These are phyloP conservation scores for Enteromius afrohamiltoni DNA, from an alignment of 2,797 vertebrate genomes.

Conservation along the genomic window DNA sequence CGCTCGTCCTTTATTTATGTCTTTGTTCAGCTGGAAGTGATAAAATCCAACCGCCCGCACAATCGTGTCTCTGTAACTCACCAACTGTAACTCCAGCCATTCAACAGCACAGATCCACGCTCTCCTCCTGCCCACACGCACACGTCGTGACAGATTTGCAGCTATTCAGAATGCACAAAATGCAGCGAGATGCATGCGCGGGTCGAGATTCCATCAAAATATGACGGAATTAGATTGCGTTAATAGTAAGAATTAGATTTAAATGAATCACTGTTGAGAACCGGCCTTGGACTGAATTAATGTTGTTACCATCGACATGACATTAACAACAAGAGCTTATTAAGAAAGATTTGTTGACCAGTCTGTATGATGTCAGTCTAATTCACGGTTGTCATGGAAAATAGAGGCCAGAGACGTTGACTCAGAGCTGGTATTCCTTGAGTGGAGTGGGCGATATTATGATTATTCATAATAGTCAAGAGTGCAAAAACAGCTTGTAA, in stretches of 20 bases:
- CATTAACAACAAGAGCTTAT: conserved; percentile 36
- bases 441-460: neutral
- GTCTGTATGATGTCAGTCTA: conserved; percentile 26
- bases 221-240: conserved; percentile 28
- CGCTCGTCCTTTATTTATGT: conserved; percentile 3
- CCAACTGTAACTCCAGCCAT: conserved; percentile 30
- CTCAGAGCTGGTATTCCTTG: neutral
- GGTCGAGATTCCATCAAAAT: conserved; percentile 23
- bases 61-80: conserved; percentile 15
- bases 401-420: neutral
- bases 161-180: conserved; percentile 6
- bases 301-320: conserved; percentile 26
- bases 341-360: conserved; percentile 27
- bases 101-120: conserved; percentile 9
- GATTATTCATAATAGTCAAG: neutral
- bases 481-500: conserved; percentile 1
- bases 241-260: conserved; percentile 23
- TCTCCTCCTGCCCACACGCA: neutral
- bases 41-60: conserved; percentile 10
- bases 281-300: neutral
- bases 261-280: conserved; percentile 11
- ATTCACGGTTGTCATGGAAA: conserved; percentile 32
- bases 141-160: neutral
- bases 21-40: conserved; percentile 32
- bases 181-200: conserved; percentile 10